phyloP scores from a whole-genome alignment of 2,797 vertebrate genomes.

The Glyptemys insculpta region DNA sequence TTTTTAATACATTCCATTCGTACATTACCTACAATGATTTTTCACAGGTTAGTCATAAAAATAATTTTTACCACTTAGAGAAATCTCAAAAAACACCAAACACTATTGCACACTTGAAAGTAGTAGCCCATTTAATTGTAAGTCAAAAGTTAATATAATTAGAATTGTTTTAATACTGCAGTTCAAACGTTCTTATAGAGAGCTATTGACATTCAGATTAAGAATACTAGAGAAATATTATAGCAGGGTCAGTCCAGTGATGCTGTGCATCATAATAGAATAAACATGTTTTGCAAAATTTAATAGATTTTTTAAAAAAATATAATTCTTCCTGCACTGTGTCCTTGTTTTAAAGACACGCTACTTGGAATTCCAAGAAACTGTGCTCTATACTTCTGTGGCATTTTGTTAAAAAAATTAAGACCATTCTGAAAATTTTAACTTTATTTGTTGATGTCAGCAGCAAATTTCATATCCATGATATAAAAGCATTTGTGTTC shows the following conservation, averaged over 20 bases:
- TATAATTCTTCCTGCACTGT: conserved; percentile 26
- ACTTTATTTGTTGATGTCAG: conserved; percentile 42
- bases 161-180: conserved; percentile 38
- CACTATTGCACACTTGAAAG: conserved; percentile 47
- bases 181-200: conserved; percentile 21
- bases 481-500: conserved; percentile 51
- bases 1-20: conserved; percentile 89
- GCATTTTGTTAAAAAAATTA: conserved; percentile 45
- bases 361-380: conserved; percentile 30
- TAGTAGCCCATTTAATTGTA: conserved; percentile 45
- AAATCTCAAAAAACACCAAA: conserved; percentile 45
- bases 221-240: conserved; percentile 52
- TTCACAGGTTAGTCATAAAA: conserved; percentile 63
- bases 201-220: conserved; percentile 18
- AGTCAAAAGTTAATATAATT: neutral
- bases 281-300: conserved; percentile 3
- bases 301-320: neutral
- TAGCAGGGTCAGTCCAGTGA: conserved; percentile 36
- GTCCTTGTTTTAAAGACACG: conserved; percentile 24
- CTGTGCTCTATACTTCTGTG: conserved; percentile 19
- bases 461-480: conserved; percentile 66
- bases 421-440: conserved; percentile 48
- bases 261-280: conserved; percentile 59
- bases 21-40: conserved; percentile 49
- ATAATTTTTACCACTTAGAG: conserved; percentile 54